Base-by-base conservation (phyloP, 1,140 invertebrate species). In the Myzus persicae region DNA sequence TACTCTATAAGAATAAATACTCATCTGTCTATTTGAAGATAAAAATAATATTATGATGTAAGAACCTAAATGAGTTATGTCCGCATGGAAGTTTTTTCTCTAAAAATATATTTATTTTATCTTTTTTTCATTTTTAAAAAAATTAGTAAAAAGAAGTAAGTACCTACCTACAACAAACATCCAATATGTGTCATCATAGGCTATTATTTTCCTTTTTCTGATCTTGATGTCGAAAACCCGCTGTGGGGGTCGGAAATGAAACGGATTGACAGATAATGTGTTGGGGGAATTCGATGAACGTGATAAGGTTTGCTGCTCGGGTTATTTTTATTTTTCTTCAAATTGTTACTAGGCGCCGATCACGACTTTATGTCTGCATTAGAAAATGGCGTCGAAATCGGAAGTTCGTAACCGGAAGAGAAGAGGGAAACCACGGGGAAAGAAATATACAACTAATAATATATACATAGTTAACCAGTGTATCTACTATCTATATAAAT, bases 161-260 rank as follows among this genome's bases (percentile, higher is more conserved):
- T n/a, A 44, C 44, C 44, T 20, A 67, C 31, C 31, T n/a, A 44
- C 42, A 89, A 51, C 85, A 89, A 89, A 51, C 8, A 51, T 1
- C 1, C 11, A 46, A 38, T 89, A 54, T 38, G 88, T 89, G 54
- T 54, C 36, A 4, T 89, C 22, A 38, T 18, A 54, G 46, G 18
- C n/a, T 88, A 42, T 42, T 59, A 67, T 67, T 90, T 90, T 67
- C 26, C 0, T 44, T 67, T 67, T 67, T 38, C 89, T 42, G 88
- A 40, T 89, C 18, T 89, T 89, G 87, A 89, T 38, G 48, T 54
- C 36, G 36, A 20, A 46, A 87, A 87, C 51, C 51, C 11, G 38
- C 51, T 67, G 89, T 11, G 89, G 67, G 54, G 48, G 89, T 90
- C 89, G 89, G 54, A 90, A 90, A 90, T 90, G 89, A 67, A 90